Evolutionary conservation across 1,140 invertebrate genomes (phyloP), one percentile per base, ranked within the genome.

Genomic region (Chironomus tepperi): DNA sequence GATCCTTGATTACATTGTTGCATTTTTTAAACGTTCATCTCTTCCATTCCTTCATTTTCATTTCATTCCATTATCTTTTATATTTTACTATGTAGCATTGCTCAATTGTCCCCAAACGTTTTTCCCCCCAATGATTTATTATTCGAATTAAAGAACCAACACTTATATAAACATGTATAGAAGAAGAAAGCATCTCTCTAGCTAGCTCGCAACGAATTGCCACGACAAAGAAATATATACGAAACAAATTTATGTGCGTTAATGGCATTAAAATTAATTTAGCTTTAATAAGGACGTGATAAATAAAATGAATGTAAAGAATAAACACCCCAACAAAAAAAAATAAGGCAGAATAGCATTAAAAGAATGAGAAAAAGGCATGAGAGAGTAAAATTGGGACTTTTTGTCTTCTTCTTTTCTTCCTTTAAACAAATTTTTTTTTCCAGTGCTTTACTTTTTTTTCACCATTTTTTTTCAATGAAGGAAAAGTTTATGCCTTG

Each of bases 201-300:
- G n/a, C n/a, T n/a, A n/a, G n/a, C n/a, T n/a, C n/a, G n/a, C n/a
- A n/a, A n/a, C n/a, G n/a, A n/a, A 57, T 57, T 57, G n/a, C 47
- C 3, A 57, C 15, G 47, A 57, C 47, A n/a, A 47, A 9, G 43
- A 47, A 47, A 34, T 2, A 34, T 34, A 34, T 34, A 34, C 24
- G 16, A 21, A 70, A 70, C 65, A 70, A 70, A 70, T 70, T 70
- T 70, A 70, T 70, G 65, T 70, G 65, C 65, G 65, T 70, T 70
- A 70, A 70, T 70, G 65, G 65, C 65, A 70, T 70, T 70, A 70
- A 70, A 70, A 70, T 70, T 70, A 70, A 70, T 70, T 70, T 70
- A 70, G 65, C 65, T 70, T 70, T 70, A 70, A 70, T 70, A 70
- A 70, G 65, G 65, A 70, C 65, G 65, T 70, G 65, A 70, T 70